Conservation (phyloP, 2,888 invertebrate species). For the Trissolcus brochymenae region DNA sequence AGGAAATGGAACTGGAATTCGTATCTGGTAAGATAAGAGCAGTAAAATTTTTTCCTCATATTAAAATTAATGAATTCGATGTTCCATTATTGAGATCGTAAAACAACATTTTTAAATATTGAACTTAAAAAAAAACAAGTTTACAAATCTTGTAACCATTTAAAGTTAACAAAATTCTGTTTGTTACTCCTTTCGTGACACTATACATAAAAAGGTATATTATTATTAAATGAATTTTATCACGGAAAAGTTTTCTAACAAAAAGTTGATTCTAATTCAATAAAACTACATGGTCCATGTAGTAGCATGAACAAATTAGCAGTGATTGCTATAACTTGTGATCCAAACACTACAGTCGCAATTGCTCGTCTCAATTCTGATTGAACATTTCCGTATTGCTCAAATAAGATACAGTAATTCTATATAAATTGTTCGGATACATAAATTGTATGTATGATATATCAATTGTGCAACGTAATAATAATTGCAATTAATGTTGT, state of each 20-base stretch:
- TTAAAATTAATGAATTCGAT: not conserved
- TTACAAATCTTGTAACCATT: not conserved
- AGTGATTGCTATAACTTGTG: constrained; percentile 39
- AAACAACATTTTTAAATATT: too few species aligned
- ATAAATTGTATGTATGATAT: constrained; percentile 1
- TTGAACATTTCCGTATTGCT: constrained; percentile 51
- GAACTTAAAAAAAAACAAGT: too few species aligned
- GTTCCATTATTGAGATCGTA: too few species aligned
- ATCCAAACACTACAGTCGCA: constrained; percentile 37
- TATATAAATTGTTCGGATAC: constrained; percentile 3
- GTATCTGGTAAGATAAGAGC: constrained; percentile 3
- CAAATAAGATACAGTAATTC: constrained; percentile 51
- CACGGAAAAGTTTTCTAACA: not conserved
- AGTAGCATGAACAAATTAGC: constrained; percentile 40
- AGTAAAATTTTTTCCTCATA: not conserved
- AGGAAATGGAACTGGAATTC: constrained; percentile 2
- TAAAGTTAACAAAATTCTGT: too few species aligned
- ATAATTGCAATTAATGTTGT: too few species aligned
- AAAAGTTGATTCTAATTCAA: constrained; percentile 1
- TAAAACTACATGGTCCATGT: not conserved
- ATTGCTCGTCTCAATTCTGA: constrained; percentile 49
- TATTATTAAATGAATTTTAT: not conserved
- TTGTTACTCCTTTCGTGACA: not conserved
- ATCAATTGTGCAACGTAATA: constrained; percentile 49
- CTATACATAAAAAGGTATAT: not conserved